Evolutionary conservation across 2,888 invertebrate species (phyloP), one percentile per base, ranked within the genome.

Genomic region (Balanococcus diminutus): DNA sequence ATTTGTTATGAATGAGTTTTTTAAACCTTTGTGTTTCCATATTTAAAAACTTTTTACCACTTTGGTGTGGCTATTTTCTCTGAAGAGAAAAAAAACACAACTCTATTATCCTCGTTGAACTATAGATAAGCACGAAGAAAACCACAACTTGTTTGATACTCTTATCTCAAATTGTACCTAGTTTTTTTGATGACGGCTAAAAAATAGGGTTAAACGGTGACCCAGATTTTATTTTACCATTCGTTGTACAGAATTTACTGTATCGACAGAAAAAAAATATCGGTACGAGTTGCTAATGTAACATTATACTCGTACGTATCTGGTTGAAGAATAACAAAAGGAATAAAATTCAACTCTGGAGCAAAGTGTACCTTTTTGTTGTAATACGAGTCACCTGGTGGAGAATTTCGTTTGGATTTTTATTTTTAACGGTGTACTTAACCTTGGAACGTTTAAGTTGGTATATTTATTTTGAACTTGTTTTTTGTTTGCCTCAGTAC

Each of bases 1-100:
- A 72, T 72, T 72, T 72, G 28, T 72, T 72, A 72, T 72, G 72
- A 72, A 72, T 72, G 72, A 31, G 72, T 72, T 72, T 72, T 72
- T 72, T 72, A 31, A 56, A 72, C 72, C 72, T 72, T 31, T 31
- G 72, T 72, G 72, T 22, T 56, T 9, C 72, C 72, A 72, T 72
- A 72, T 72, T 72, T 72, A 72, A 72, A 31, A 72, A 72, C 4
- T 31, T 28, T 25, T 31, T 16, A 72, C 25, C 31, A 72, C 72
- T 72, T 72, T 31, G 56, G 8, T 56, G 56, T 56, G 56, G 56
- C 56, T 19, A 56, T 56, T n/a, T n/a, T 56, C 56, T 56, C 8
- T 9, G 56, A 4, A 5, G 39, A 39, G 11, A 39, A 39, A 39
- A 39, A 39, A 39, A 39, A 39, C 5, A 39, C 39, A 42, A 42